These are phyloP conservation scores for Gallinago solitaria DNA, from an alignment of 2,797 vertebrate species.

Conservation along the genomic window DNA sequence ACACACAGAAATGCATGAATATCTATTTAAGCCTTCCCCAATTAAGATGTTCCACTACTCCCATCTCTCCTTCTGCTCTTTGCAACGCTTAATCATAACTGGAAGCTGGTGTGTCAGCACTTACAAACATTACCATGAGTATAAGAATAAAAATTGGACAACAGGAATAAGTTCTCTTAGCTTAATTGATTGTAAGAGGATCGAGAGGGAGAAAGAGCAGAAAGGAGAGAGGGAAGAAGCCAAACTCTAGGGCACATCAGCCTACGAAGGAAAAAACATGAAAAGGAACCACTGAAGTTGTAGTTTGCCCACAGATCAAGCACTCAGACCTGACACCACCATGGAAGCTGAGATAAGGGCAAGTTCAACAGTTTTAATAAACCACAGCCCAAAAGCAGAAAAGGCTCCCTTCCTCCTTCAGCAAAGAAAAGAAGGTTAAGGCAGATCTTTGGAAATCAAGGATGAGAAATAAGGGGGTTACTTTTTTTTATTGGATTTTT, in stretches of 20 bases:
- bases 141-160: neutral
- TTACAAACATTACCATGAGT: neutral
- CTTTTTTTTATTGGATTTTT: neutral
- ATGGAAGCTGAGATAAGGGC: neutral
- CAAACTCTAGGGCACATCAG: neutral
- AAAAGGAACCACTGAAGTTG: neutral
- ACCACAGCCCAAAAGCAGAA: neutral
- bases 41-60: slow-evolving; percentile 16
- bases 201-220: neutral
- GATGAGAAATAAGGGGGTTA: neutral
- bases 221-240: neutral
- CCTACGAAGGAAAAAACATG: neutral
- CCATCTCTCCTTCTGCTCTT: slow-evolving; percentile 13
- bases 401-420: neutral
- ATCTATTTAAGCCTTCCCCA: slow-evolving; percentile 31
- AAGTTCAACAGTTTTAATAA: neutral
- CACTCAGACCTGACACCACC: neutral
- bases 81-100: slow-evolving; percentile 26
- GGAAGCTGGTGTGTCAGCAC: neutral
- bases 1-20: neutral
- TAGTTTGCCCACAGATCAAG: neutral
- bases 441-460: neutral
- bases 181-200: neutral
- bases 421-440: neutral
- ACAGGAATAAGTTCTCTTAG: neutral